phyloP scores from a whole-genome alignment of 2,113 vertebrate species.

The Vicugna pacos region DNA sequence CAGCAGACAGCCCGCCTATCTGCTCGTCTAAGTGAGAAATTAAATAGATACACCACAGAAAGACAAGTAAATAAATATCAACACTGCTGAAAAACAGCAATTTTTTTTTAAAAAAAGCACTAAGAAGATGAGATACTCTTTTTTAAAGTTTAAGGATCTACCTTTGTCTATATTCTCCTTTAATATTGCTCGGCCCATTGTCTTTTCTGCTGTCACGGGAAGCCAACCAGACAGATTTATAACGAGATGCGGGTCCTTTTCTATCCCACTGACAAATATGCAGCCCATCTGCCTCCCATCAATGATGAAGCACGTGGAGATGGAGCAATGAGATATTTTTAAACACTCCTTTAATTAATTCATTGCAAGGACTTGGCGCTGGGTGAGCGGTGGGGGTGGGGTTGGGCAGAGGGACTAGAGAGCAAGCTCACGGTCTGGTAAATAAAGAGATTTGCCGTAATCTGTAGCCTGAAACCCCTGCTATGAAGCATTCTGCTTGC shows the following conservation, averaged over 20 bases:
- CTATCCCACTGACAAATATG: conserved; percentile 47
- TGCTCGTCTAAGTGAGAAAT: not conserved
- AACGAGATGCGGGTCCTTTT: not conserved
- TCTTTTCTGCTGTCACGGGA: conserved; percentile 6
- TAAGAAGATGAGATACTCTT: not conserved
- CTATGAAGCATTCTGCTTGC: not conserved
- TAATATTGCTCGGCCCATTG: not conserved
- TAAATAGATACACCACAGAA: not conserved
- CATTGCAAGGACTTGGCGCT: conserved; percentile 50
- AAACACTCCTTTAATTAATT: conserved; percentile 77
- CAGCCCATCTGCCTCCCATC: conserved; percentile 76
- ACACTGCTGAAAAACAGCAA: not conserved
- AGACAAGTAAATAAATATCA: not conserved
- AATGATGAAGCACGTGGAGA: conserved; percentile 61
- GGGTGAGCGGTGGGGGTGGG: not conserved
- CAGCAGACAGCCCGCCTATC: not conserved
- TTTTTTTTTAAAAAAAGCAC: not conserved
- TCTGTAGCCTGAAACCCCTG: conserved; percentile 72
- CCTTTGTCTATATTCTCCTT: not conserved
- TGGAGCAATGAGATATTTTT: conserved; percentile 74
- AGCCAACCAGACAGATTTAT: conserved; percentile 58
- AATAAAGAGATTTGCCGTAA: conserved; percentile 74
- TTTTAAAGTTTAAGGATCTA: not conserved
- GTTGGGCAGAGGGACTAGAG: not conserved
- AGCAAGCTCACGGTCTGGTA: not conserved